Evolutionary conservation across 2,113 vertebrate species (phyloP), one percentile per base, ranked within the genome.

Genomic region (Aldabrachelys gigantea): DNA sequence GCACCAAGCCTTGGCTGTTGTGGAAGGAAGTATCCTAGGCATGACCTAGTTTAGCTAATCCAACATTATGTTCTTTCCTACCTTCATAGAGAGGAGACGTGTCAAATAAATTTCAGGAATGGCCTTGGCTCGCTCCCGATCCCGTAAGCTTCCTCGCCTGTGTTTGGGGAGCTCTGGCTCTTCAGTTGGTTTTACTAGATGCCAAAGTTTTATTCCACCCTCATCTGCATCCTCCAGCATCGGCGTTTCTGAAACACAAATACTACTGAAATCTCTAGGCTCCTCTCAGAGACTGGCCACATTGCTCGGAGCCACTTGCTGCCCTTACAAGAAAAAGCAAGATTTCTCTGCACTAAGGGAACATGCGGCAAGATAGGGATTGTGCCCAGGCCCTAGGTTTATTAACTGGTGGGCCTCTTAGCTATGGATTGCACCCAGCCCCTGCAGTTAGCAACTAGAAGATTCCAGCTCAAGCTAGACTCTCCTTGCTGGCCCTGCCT

Each of bases 191-290:
- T 99, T 99, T 57, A 99, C 99, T 93, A 99, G 98, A 95, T 99
- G 99, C 99, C 99, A 99, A 87, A 99, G 98, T 91, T 99, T 98
- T 94, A 99, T 98, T 25, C 99, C 99, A 1, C 99, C 99, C 94
- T 99, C 99, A n/a, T 99, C 99, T n/a, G 99, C 99, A 75, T 99
- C 99, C 95, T 99, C 99, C 96, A 99, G 98, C 99, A 99, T 99
- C 0, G 99, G 99, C 1, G 99, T 99, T 97, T 99, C 99, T 99
- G 97, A 84, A 92, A 50, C 57, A 89, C 62, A 92, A 25, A 87
- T 81, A 27, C 65, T 87, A 53, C 52, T 72, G 41, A 12, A 13
- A 87, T 31, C 5, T 72, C 47, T 50, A 24, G 62, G 24, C 69
- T 80, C 65, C 17, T 50, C 47, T 38, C 1, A 27, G 52, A 72